Evolutionary conservation across 2,888 invertebrate species (phyloP).

Genomic region (Coleophora flavipennella): DNA sequence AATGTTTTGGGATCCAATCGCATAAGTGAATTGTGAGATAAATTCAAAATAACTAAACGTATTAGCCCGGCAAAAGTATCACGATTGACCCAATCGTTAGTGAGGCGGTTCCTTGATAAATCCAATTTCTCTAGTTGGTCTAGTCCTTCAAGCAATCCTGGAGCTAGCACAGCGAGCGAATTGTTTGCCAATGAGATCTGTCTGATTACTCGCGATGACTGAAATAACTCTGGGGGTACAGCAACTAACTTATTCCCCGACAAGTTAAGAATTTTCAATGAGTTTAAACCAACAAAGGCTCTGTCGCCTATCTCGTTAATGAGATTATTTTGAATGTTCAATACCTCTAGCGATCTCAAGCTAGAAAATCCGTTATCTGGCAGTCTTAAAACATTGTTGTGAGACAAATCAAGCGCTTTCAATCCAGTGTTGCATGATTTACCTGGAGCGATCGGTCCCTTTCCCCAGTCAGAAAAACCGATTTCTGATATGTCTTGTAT

Average conservation of each 20-base stretch:
- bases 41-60: conserved; percentile 80
- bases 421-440: conserved; percentile 80
- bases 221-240: conserved; percentile 84
- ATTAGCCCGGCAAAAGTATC: conserved; percentile 83
- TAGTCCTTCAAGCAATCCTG: conserved; percentile 81
- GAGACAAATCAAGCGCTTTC: conserved; percentile 80
- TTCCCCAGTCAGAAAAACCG: conserved; percentile 83
- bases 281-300: conserved; percentile 79
- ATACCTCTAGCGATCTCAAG: conserved; percentile 77
- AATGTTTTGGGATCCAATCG: conserved; percentile 82
- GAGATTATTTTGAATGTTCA: conserved; percentile 83
- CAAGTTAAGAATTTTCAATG: conserved; percentile 81
- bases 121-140: conserved; percentile 82
- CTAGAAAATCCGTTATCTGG: conserved; percentile 81
- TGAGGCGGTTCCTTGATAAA: conserved; percentile 80
- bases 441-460: conserved; percentile 77
- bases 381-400: conserved; percentile 79
- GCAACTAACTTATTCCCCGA: conserved; percentile 85
- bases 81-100: conserved; percentile 82
- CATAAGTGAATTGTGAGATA: conserved; percentile 79
- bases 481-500: conserved; percentile 83
- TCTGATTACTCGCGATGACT: conserved; percentile 78
- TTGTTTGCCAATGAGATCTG: conserved; percentile 85
- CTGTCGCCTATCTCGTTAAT: conserved; percentile 82
- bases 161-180: conserved; percentile 82